Percentiles rank a stretch among this genome's conserved stretches.
Evolutionary conservation across 2,797 vertebrate genomes (phyloP).

Genomic region (Neosalanx taihuensis): DNA sequence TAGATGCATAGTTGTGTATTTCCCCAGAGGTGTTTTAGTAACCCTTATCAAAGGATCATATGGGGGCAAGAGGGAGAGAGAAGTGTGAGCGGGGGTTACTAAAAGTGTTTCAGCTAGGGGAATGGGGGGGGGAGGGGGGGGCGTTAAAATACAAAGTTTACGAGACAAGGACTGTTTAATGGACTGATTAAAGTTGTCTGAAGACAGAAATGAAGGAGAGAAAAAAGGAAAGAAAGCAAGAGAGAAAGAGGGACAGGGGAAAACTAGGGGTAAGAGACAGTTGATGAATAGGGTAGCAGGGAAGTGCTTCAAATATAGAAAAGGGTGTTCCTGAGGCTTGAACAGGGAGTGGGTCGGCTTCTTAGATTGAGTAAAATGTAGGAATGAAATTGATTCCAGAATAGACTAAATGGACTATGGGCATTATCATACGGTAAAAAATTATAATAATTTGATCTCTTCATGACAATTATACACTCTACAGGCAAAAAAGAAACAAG

Average conservation of each 20-base stretch:
- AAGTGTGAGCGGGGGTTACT: slow-evolving; percentile 24
- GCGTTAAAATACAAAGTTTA: neutral
- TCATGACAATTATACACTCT: slow-evolving; percentile 38
- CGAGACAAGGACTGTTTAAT: neutral
- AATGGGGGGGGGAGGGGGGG: neutral
- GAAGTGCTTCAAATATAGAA: neutral
- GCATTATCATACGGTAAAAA: slow-evolving; percentile 31
- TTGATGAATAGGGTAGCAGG: neutral
- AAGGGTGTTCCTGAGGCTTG: slow-evolving; percentile 40
- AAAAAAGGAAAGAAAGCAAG: slow-evolving; percentile 18
- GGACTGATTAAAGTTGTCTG: neutral
- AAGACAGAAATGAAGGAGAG: slow-evolving; percentile 1
- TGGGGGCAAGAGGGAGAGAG: slow-evolving; percentile 12
- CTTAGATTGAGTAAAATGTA: slow-evolving; percentile 37
- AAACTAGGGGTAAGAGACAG: neutral
- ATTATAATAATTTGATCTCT: slow-evolving; percentile 20
- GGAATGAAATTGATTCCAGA: slow-evolving; percentile 45
- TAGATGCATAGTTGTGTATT: slow-evolving; percentile 44
- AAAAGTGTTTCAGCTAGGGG: neutral
- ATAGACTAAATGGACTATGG: slow-evolving; percentile 36
- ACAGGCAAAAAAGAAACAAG: slow-evolving; percentile 32
- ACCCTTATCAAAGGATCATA: slow-evolving; percentile 8
- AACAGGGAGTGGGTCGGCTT: slow-evolving; percentile 29
- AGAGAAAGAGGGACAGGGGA: neutral
- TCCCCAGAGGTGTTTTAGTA: slow-evolving; percentile 21